Base-by-base conservation (phyloP, 2,888 invertebrate species). In the Drosophila neonasuta region DNA sequence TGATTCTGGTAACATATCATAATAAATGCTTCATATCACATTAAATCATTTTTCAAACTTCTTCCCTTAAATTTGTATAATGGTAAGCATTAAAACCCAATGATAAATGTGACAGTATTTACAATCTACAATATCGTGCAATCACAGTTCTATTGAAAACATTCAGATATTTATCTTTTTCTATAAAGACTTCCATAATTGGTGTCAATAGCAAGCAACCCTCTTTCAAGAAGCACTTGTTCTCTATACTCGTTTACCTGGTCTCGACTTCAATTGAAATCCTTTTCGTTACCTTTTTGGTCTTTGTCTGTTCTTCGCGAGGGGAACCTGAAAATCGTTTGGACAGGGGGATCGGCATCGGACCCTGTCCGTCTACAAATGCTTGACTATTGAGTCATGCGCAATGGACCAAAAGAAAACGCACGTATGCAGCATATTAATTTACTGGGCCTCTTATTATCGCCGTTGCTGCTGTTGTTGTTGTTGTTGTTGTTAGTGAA, bases 401-500 rank as follows among this genome's bases (percentile, higher is more conserved):
- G 70, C 86, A 80, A 84, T 80, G 86, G 85, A 86, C 80, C 86
- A 80, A 63, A 81, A 60, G 60, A 86, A 80, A 81, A 80, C 68
- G 63, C 65, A 82, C 85, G 71, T 68, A 67, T 59, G 66, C 60
- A 59, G 82, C 80, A 85, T 86, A 82, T 77, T 79, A 86, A 86
- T 81, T 85, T 84, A 73, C 74, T 61, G 65, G 59, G 50, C 52
- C 68, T 62, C 46, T 61, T 73, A 46, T 57, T n/a, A 24, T 36
- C 11, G 11, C 11, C 6, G 24, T 24, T 1, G 24, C 24, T 24
- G 20, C 3, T 49, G n/a, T 49, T 41, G 32, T 20, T 55, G 39
- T 39, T 58, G 44, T 54, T 48, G 42, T 52, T 60, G 56, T 55
- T 65, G 48, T 65, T 66, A 71, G 60, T 52, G 52, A 63, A 59